A percentile compares a stretch with the other conserved stretches of the same genome.
phyloP scores from a whole-genome alignment of 2,888 invertebrate species.

The Charanyca ferruginea region DNA sequence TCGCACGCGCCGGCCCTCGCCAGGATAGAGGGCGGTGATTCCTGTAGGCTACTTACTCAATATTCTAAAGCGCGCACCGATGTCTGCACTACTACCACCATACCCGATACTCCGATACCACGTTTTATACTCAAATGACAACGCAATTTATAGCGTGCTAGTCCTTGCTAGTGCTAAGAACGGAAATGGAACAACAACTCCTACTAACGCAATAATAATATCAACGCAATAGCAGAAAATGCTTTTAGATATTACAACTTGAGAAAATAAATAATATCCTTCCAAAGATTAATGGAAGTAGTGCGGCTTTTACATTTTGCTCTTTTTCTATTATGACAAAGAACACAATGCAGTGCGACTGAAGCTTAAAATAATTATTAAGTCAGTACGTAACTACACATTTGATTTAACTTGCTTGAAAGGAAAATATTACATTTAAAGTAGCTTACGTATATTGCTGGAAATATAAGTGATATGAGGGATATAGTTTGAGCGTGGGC shows the following conservation, averaged over 20 bases:
- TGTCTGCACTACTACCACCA: conserved; percentile 79
- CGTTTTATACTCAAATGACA: conserved; percentile 44
- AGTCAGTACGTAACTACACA: conserved; percentile 21
- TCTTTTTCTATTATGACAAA: conserved; percentile 62
- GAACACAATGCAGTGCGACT: conserved; percentile 51
- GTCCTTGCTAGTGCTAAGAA: conserved; percentile 10
- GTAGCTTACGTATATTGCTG: conserved; percentile 18
- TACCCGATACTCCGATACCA: conserved; percentile 40
- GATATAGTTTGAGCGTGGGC: conserved; percentile 57
- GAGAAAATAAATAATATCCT: conserved; percentile 46
- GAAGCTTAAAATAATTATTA: conserved; percentile 62
- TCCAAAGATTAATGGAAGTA: conserved; percentile 54
- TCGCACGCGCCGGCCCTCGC: conserved; percentile 70
- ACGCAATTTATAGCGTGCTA: conserved; percentile 30
- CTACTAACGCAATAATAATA: conserved; percentile 26
- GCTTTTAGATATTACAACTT: conserved; percentile 39
- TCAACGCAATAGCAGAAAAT: conserved; percentile 5
- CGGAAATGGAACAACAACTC: conserved; percentile 13
- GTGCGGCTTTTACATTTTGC: conserved; percentile 46
- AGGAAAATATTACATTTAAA: conserved; percentile 24
- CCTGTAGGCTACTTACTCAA: conserved; percentile 87
- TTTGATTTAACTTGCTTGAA: conserved; percentile 35
- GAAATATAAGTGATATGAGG: conserved; percentile 47
- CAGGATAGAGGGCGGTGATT: conserved; percentile 70
- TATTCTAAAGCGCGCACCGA: conserved; percentile 84